These are phyloP conservation scores for Raja brachyura DNA, from an alignment of 2,113 vertebrate species.

Conservation along the genomic window DNA sequence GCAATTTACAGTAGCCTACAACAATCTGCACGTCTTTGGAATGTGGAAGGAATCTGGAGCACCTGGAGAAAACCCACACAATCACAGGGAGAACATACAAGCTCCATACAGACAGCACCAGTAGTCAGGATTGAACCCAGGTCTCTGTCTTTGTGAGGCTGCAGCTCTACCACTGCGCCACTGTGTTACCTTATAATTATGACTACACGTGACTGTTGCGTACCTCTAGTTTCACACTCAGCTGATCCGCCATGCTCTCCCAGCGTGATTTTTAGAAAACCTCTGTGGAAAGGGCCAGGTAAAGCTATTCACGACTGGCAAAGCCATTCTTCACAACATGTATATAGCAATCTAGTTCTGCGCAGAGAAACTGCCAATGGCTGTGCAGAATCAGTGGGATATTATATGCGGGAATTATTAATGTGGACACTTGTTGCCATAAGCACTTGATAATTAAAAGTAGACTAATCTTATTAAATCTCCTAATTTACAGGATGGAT, in stretches of 20 bases:
- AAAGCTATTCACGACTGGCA: background rate
- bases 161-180: too few species aligned
- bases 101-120: too few species aligned
- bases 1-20: too few species aligned
- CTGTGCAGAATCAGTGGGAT: background rate
- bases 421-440: background rate
- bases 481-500: background rate
- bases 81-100: too few species aligned
- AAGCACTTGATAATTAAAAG: background rate
- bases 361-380: background rate
- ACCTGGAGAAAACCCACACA: too few species aligned
- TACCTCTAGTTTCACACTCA: background rate
- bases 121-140: too few species aligned
- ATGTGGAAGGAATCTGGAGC: too few species aligned
- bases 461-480: background rate
- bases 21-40: too few species aligned
- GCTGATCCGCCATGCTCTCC: background rate
- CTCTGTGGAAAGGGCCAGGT: background rate
- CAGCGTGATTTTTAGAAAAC: background rate
- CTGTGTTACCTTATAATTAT: too few species aligned
- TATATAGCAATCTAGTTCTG: background rate
- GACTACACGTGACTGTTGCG: background rate
- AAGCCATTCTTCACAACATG: background rate
- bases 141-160: too few species aligned
- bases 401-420: background rate